Evolutionary conservation across 2,888 invertebrate genomes (phyloP), one percentile per base, ranked within the genome.

Genomic region (Nemapogon koenigi): DNA sequence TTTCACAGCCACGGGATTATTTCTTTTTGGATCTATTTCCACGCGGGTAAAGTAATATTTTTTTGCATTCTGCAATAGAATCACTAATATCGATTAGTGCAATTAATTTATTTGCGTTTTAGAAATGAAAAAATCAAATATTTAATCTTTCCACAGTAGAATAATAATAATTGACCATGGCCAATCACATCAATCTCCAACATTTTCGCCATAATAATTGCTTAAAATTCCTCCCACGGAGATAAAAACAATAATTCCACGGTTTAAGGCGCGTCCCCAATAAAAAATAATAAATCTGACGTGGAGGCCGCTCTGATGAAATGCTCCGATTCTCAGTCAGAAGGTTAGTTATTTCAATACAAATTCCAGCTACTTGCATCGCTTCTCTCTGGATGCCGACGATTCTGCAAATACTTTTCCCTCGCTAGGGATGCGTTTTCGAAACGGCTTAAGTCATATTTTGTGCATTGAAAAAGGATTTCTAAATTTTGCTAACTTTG

Each of bases 241-340:
- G 69, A 73, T 69, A 78, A 78, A 78, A 75, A 78, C 76, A 76
- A 78, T 78, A 73, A 78, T 78, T 76, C 64, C 56, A 69, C 67
- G 61, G 69, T 70, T 73, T 66, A 71, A 73, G 64, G 65, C 55
- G 38, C 41, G 41, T 55, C 52, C 59, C 53, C 51, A 53, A 69
- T 63, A 72, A 75, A 73, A 75, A 75, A 78, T 73, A 73, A 78
- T 73, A 76, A 75, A 76, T 75, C 73, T 53, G 57, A 55, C 54
- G 56, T 51, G 58, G 59, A 56, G 50, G 54, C 48, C 56, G 52
- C 61, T 49, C 57, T 63, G 69, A 72, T 72, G 71, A 70, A 72
- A 75, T 66, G 70, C 67, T 62, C 62, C 66, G 66, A 72, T 73
- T 68, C 64, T 56, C 71, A 67, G 69, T 69, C 75, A 64, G 59